Conservation (phyloP, 2,113 vertebrate species). For the Oryzias curvinotus region DNA sequence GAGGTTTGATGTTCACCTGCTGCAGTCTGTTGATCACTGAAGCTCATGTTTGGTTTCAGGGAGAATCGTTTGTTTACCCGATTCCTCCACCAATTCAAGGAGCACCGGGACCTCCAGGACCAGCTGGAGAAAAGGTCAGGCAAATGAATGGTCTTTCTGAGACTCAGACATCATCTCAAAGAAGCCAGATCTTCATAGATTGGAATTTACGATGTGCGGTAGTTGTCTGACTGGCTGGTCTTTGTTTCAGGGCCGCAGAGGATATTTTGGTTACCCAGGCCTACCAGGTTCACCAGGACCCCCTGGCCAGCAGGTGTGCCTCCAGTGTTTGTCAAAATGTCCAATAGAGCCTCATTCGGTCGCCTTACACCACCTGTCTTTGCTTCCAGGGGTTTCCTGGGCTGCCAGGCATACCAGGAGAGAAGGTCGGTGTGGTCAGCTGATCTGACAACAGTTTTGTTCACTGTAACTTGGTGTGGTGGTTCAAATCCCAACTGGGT, state of each 20-base stretch:
- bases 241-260: constrained; percentile 52
- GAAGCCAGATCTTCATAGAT: neutral
- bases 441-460: too few relatives aligned
- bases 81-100: constrained; percentile 24
- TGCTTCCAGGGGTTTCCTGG: constrained; percentile 57
- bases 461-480: too few relatives aligned
- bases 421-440: constrained; percentile 64
- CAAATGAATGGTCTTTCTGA: neutral
- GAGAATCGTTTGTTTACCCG: constrained; percentile 14
- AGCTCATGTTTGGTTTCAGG: constrained; percentile 45
- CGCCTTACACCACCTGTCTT: neutral
- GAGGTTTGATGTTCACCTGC: neutral
- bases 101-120: constrained; percentile 42
- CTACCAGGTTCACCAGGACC: constrained; percentile 50
- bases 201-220: neutral
- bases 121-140: constrained; percentile 45
- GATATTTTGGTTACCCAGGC: constrained; percentile 51
- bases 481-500: too few relatives aligned
- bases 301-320: constrained; percentile 47
- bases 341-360: neutral
- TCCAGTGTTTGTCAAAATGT: neutral
- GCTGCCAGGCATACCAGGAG: constrained; percentile 54
- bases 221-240: neutral
- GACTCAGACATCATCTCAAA: neutral
- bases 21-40: neutral